Evolutionary conservation across 2,113 vertebrate species (phyloP).

Genomic region (Columba janthina): DNA sequence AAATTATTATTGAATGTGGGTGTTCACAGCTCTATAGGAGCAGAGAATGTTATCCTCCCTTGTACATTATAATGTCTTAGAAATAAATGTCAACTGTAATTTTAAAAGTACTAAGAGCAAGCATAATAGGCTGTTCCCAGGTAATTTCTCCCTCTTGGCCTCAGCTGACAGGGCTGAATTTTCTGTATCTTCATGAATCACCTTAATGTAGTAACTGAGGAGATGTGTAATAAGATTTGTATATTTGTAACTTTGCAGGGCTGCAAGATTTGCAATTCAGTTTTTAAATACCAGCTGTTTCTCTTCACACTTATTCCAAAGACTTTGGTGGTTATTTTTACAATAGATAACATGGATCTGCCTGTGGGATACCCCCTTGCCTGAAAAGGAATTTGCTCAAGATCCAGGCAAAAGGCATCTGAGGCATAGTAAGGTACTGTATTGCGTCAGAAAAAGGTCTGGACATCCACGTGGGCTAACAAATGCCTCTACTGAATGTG

Average conservation of each 20-base stretch:
- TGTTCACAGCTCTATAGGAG: conserved; percentile 26
- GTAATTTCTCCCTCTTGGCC: conserved; percentile 57
- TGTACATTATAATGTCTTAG: conserved; percentile 49
- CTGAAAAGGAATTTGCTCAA: background rate
- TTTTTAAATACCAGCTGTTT: conserved; percentile 63
- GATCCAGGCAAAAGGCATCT: background rate
- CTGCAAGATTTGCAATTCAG: conserved; percentile 33
- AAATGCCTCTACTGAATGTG: background rate
- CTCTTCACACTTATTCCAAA: conserved; percentile 40
- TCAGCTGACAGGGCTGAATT: conserved; percentile 56
- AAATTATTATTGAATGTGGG: conserved; percentile 48
- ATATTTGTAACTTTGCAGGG: conserved; percentile 33
- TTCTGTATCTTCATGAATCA: conserved; percentile 67
- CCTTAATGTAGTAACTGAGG: conserved; percentile 47
- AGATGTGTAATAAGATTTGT: conserved; percentile 34
- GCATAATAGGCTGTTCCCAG: conserved; percentile 4
- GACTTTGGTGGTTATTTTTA: background rate
- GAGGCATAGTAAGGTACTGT: background rate
- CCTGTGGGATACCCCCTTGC: background rate
- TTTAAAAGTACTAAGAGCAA: conserved; percentile 58
- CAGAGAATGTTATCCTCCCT: conserved; percentile 25
- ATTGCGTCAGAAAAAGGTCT: background rate
- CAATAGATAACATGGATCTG: background rate
- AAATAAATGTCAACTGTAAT: conserved; percentile 72
- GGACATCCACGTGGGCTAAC: background rate